Evolutionary conservation across 2,888 invertebrate species (phyloP).

Genomic region (Plagodis pulveraria): DNA sequence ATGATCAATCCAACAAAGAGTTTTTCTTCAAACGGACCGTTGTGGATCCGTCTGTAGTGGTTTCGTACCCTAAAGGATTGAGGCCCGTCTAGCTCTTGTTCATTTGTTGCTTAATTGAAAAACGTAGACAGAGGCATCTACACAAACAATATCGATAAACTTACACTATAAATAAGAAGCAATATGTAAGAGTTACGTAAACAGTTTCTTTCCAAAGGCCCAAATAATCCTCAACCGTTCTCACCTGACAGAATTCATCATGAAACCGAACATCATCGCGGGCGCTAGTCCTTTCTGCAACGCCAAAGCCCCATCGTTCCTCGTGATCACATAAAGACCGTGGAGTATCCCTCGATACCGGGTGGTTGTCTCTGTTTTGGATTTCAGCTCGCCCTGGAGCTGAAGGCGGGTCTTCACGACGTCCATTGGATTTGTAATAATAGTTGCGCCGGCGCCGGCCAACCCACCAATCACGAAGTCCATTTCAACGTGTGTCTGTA

Average conservation of each 20-base stretch:
- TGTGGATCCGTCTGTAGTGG: too few relatives aligned
- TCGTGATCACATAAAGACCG: conserved; percentile 89
- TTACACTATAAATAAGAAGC: too few relatives aligned
- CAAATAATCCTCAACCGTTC: too few relatives aligned
- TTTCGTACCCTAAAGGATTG: too few relatives aligned
- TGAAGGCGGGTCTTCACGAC: conserved; percentile 95
- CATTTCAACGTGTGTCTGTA: conserved; percentile 59
- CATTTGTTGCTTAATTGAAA: too few relatives aligned
- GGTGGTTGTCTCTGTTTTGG: conserved; percentile 77
- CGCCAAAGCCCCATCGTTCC: conserved; percentile 90
- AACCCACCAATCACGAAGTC: conserved; percentile 90
- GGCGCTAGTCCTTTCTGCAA: conserved; percentile 92
- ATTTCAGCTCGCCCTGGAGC: conserved; percentile 90
- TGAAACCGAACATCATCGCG: conserved; percentile 91
- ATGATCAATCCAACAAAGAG: too few relatives aligned
- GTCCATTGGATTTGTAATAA: conserved; percentile 95
- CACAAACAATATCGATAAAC: too few relatives aligned
- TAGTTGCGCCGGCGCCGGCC: conserved; percentile 90
- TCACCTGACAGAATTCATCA: conserved; percentile 83
- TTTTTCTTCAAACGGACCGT: too few relatives aligned
- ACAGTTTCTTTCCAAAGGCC: too few relatives aligned
- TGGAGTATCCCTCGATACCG: conserved; percentile 91
- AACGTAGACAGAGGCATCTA: too few relatives aligned
- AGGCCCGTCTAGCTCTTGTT: too few relatives aligned
- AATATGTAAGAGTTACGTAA: too few relatives aligned